phyloP scores from a whole-genome alignment of 2,113 vertebrate genomes.

The Sus scrofa region DNA sequence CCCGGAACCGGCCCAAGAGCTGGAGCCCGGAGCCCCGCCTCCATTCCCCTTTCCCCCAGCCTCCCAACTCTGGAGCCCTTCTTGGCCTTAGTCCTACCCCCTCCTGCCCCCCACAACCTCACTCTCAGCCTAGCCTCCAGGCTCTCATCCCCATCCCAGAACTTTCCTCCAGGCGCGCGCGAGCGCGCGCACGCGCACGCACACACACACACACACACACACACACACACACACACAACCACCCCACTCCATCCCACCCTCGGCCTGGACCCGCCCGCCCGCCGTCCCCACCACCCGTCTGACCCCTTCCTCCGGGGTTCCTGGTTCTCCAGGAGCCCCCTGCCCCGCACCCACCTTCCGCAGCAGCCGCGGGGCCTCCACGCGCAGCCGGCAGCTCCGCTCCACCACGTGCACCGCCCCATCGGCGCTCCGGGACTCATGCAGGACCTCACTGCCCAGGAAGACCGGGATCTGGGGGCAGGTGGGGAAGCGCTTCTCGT shows the following conservation, averaged over 20 bases:
- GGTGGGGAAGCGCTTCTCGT: slow-evolving; percentile 91
- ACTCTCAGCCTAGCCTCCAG: not conserved
- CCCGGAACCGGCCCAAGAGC: not conserved
- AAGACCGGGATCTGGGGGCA: slow-evolving; percentile 93
- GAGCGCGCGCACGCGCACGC: too few species aligned
- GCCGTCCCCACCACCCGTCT: fast-evolving
- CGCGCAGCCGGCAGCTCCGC: slow-evolving; percentile 90
- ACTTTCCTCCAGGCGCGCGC: too few species aligned
- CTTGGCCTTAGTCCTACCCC: too few species aligned
- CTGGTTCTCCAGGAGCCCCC: not conserved
- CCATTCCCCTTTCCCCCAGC: not conserved
- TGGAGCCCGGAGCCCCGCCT: not conserved
- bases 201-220: not conserved
- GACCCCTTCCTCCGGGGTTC: fast-evolving
- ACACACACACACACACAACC: not conserved
- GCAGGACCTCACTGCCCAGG: slow-evolving; percentile 90
- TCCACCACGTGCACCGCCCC: slow-evolving; percentile 90
- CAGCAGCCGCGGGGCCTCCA: slow-evolving; percentile 91
- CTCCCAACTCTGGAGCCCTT: not conserved
- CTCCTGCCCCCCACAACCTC: not conserved
- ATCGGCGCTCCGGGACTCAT: slow-evolving; percentile 87
- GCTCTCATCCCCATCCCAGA: not conserved
- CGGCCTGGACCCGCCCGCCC: not conserved
- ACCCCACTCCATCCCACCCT: not conserved
- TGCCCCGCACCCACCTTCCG: slow-evolving; percentile 88